Evolutionary conservation across 2,797 vertebrate genomes (phyloP), one percentile per base, ranked within the genome.

Genomic region (Myioborus melanocephalus): DNA sequence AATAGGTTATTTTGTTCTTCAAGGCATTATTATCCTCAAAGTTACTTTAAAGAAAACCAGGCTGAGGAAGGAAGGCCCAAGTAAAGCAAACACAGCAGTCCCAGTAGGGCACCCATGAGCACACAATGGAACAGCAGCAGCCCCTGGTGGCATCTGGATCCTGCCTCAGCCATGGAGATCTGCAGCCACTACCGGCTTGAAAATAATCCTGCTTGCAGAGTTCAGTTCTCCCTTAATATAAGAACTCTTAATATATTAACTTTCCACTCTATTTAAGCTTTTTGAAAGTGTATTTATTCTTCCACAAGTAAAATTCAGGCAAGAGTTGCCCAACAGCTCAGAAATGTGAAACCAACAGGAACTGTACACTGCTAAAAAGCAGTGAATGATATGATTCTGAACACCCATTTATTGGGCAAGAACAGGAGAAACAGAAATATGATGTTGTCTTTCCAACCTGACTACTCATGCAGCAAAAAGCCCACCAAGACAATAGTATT

Each of bases 101-200:
- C 9, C 37, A 7, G 2, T 0, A 7, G 17, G 23, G 27, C 60
- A 37, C 2, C 9, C 39, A 14, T 0, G 0, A 68, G 34, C 30
- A 43, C 23, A 20, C 44, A 28, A 3, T 57, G 26, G 76, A 18
- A 22, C 68, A 65, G 76, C 55, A 96, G 94, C 94, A 94, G 52
- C 96, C 89, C 76, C 95, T 96, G 64, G 79, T n/a, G 94, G 94
- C 76, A 61, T 1, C 11, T 12, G 2, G 19, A 9, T 14, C 21
- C 8, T 20, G 63, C 47, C 79, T 79, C 75, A 43, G 1, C 37
- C 10, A 4, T 0, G 3, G 46, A 23, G 13, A 14, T 2, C 21
- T 21, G 8, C 12, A 56, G 3, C 4, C 41, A 50, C 20, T 9
- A 4, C 13, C 18, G 12, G 27, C n/a, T 55, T n/a, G 19, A 46